Conservation (phyloP, 2,113 vertebrate species). For the Alces alces region DNA sequence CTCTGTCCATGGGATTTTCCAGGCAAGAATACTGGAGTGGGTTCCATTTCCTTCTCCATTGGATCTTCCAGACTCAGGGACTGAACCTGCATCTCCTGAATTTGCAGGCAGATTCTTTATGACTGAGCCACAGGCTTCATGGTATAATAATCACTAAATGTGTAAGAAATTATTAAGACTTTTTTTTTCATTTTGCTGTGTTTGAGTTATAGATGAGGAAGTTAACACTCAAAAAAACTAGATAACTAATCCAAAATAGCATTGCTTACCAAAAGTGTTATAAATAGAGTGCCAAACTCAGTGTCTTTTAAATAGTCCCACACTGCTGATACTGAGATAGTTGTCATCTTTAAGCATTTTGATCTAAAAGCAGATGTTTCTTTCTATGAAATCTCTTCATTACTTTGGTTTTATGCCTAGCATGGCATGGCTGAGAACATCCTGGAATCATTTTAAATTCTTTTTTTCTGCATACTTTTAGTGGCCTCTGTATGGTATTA, state of each 20-base stretch:
- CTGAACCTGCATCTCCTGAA: not conserved
- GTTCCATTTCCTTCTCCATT: not conserved
- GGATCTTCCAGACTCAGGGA: not conserved
- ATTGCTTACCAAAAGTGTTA: rapidly evolving
- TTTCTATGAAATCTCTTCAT: not conserved
- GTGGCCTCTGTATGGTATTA: not conserved
- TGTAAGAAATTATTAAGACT: not conserved
- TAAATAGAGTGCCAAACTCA: not conserved
- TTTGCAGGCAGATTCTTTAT: not conserved
- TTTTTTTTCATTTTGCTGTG: not conserved
- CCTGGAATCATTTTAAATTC: not conserved
- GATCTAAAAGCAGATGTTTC: not conserved
- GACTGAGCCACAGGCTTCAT: not conserved
- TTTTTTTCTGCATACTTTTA: not conserved
- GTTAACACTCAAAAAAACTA: not conserved
- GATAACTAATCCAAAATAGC: not conserved
- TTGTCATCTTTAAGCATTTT: not conserved
- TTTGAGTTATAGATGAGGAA: not conserved
- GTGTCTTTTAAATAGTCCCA: not conserved
- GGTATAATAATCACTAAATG: not conserved
- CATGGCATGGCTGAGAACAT: not conserved
- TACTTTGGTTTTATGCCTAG: not conserved
- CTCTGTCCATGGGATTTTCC: not conserved
- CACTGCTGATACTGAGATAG: not conserved
- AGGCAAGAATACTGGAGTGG: not conserved